Conservation (phyloP, 1,140 invertebrate species). For the Drosophila ambigua region DNA sequence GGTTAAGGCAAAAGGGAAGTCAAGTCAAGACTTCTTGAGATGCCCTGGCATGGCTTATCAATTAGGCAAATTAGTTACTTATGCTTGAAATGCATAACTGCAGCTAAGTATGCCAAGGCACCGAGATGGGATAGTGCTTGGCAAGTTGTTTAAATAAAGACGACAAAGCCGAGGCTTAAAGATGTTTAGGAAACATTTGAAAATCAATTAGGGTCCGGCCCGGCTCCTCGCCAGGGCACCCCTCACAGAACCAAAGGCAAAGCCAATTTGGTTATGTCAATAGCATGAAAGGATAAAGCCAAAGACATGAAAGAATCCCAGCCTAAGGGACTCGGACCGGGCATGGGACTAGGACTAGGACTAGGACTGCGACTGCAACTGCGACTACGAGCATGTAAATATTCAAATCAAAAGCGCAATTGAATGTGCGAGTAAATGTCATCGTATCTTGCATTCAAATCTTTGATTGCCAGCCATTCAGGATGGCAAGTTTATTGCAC, state of each 20-base stretch:
- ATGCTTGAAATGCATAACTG: conserved; percentile 34
- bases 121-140: conserved; percentile 11
- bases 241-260: conserved; percentile 22
- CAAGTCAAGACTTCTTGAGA: conserved; percentile 51
- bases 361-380: conserved; percentile 30
- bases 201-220: conserved; percentile 54
- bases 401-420: conserved; percentile 82
- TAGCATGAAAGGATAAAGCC: conserved; percentile 46
- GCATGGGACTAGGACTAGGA: conserved; percentile 39
- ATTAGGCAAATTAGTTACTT: conserved; percentile 76
- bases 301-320: conserved; percentile 59
- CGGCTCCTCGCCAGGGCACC: neutral
- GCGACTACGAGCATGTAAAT: conserved; percentile 62
- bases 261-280: conserved; percentile 79
- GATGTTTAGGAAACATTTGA: conserved; percentile 47
- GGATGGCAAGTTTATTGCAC: conserved; percentile 76
- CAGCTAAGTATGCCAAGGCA: conserved; percentile 41
- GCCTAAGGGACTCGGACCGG: conserved; percentile 17
- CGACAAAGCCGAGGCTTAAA: conserved; percentile 26
- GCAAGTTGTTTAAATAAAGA: conserved; percentile 36
- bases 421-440: conserved; percentile 81
- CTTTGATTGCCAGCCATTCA: conserved; percentile 83
- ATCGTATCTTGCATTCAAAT: conserved; percentile 82
- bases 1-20: conserved; percentile 17
- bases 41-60: conserved; percentile 68